Evolutionary conservation across 2,113 vertebrate species (phyloP).

Genomic region (Delphinapterus leucas): DNA sequence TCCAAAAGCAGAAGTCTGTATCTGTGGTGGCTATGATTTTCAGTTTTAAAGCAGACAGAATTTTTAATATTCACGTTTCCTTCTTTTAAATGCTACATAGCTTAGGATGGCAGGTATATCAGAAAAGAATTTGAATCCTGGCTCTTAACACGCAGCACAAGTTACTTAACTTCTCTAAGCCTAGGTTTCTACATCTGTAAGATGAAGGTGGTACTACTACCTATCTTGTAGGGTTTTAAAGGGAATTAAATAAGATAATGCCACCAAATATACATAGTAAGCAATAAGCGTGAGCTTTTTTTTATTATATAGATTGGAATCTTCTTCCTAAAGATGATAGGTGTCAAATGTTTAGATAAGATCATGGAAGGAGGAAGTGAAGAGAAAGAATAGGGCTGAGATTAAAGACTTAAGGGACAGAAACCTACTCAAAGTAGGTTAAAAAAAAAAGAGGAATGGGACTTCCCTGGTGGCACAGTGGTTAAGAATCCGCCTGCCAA

Average conservation of each 20-base stretch:
- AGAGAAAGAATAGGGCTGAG: not conserved
- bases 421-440: not conserved
- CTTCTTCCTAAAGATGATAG: constrained; percentile 2
- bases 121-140: constrained; percentile 25
- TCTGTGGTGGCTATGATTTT: not conserved
- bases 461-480: too few relatives aligned
- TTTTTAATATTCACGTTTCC: not conserved
- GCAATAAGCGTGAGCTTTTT: constrained; percentile 2
- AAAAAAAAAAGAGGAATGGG: not conserved
- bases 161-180: constrained; percentile 5
- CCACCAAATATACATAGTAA: not conserved
- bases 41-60: not conserved
- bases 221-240: not conserved
- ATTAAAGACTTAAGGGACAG: constrained; percentile 20
- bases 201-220: not conserved
- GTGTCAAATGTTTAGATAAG: not conserved
- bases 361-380: constrained; percentile 5
- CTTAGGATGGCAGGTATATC: not conserved
- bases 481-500: too few relatives aligned
- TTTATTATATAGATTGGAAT: not conserved
- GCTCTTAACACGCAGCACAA: not conserved
- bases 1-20: not conserved
- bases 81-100: not conserved
- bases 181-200: not conserved
- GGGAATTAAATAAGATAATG: constrained; percentile 11